Evolutionary conservation across 2,797 vertebrate species (phyloP).

Genomic region (Eurystomus glaucurus): DNA sequence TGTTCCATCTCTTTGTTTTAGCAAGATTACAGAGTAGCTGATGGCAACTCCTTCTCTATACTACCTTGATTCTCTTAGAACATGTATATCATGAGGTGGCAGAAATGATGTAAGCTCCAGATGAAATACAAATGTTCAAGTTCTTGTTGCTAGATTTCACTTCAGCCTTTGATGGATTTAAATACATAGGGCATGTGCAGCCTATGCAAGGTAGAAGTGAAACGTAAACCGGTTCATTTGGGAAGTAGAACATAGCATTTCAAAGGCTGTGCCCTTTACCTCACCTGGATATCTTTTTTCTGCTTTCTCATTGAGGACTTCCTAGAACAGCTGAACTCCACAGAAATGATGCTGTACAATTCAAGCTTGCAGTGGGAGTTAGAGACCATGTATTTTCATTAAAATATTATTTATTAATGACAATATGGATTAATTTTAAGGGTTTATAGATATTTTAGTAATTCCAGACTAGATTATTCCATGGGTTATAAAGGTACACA

Average conservation of each 20-base stretch:
- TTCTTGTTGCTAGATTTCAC: neutral
- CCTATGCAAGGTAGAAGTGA: neutral
- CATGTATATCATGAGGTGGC: neutral
- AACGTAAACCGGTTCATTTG: neutral
- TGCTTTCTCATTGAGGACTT: neutral
- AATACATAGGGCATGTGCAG: neutral
- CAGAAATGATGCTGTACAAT: neutral
- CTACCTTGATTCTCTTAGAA: neutral
- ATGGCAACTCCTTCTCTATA: neutral
- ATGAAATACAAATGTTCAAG: neutral
- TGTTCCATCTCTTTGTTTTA: neutral
- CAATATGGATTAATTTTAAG: neutral
- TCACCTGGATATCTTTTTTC: neutral
- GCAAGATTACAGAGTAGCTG: neutral
- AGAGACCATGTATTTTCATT: neutral
- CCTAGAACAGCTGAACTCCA: neutral
- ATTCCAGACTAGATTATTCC: neutral
- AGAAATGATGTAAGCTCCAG: neutral
- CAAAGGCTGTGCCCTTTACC: neutral
- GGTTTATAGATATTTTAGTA: neutral
- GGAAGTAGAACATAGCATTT: neutral
- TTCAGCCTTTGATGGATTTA: neutral
- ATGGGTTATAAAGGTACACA: neutral
- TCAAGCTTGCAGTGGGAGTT: neutral
- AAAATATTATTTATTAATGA: neutral